A percentile compares a stretch with the other conserved stretches of the same genome.
phyloP scores from a whole-genome alignment of 2,888 invertebrate genomes.

The Lithophane semibrunnea region DNA sequence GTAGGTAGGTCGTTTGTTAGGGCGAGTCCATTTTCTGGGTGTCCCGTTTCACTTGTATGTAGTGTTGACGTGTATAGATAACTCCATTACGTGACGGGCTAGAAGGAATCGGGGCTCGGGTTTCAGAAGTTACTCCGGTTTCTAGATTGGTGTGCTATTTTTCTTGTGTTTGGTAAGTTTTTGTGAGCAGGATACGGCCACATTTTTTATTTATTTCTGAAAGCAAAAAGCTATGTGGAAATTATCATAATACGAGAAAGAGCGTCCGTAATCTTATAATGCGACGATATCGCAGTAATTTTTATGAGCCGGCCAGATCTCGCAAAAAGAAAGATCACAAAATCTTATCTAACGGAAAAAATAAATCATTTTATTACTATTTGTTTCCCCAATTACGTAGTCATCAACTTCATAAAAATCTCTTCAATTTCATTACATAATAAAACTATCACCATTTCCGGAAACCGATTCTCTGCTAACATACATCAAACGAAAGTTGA shows the following conservation, averaged over 20 bases:
- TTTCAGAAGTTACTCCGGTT: slow-evolving; percentile 48
- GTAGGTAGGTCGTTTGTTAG: slow-evolving; percentile 71
- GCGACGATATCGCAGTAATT: background rate
- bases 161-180: slow-evolving; percentile 7
- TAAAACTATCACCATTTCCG: slow-evolving; percentile 59
- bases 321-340: background rate
- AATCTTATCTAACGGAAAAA: slow-evolving; percentile 7
- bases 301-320: background rate
- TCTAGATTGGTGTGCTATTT: slow-evolving; percentile 26
- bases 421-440: slow-evolving; percentile 40
- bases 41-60: slow-evolving; percentile 57
- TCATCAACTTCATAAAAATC: slow-evolving; percentile 27
- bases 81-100: slow-evolving; percentile 64
- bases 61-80: slow-evolving; percentile 71
- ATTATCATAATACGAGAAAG: slow-evolving; percentile 6
- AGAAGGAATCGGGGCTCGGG: slow-evolving; percentile 52
- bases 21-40: slow-evolving; percentile 67
- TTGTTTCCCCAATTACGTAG: slow-evolving; percentile 29
- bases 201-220: slow-evolving; percentile 15
- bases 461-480: slow-evolving; percentile 38
- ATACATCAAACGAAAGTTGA: slow-evolving; percentile 59
- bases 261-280: background rate
- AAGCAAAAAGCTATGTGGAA: slow-evolving; percentile 9
- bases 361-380: slow-evolving; percentile 39
- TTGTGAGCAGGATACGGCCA: background rate